Conservation (phyloP, 2,797 vertebrate genomes). For the Anguilla megastoma region DNA sequence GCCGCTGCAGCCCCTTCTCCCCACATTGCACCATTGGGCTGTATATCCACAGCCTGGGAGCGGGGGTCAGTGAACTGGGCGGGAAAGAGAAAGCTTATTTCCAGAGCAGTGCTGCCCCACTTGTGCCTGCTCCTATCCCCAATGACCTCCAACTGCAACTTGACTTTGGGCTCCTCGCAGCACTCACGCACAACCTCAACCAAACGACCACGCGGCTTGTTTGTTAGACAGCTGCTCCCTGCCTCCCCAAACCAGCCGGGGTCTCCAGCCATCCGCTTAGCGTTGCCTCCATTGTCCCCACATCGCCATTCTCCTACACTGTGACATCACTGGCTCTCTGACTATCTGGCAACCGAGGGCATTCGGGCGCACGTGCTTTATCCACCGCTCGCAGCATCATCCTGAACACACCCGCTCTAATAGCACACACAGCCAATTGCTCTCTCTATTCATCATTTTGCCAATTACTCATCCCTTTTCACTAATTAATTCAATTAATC, state of each 20-base stretch:
- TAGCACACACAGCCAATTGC: slow-evolving; percentile 46
- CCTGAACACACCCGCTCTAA: slow-evolving; percentile 10
- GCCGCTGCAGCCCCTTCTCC: background rate
- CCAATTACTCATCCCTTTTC: slow-evolving; percentile 49
- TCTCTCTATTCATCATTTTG: slow-evolving; percentile 44
- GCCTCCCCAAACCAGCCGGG: slow-evolving; percentile 33
- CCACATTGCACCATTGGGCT: slow-evolving; percentile 4
- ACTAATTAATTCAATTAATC: slow-evolving; percentile 64
- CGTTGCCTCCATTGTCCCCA: slow-evolving; percentile 39
- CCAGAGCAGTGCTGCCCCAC: background rate
- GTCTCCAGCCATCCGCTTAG: slow-evolving; percentile 40
- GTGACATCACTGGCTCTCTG: slow-evolving; percentile 56
- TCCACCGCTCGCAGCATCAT: background rate
- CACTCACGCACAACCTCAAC: background rate
- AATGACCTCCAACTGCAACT: slow-evolving; percentile 22
- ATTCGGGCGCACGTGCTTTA: slow-evolving; percentile 46
- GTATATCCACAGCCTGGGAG: slow-evolving; percentile 20
- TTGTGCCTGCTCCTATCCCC: background rate
- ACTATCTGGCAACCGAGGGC: slow-evolving; percentile 57
- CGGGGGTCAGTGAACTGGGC: slow-evolving; percentile 4
- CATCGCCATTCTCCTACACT: slow-evolving; percentile 47
- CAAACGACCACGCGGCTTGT: background rate
- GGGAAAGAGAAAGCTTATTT: background rate
- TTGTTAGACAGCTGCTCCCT: background rate
- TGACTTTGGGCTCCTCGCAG: background rate